Evolutionary conservation across 2,888 invertebrate genomes (phyloP), one percentile per base, ranked within the genome.

Genomic region (Epinotia brunnichana): DNA sequence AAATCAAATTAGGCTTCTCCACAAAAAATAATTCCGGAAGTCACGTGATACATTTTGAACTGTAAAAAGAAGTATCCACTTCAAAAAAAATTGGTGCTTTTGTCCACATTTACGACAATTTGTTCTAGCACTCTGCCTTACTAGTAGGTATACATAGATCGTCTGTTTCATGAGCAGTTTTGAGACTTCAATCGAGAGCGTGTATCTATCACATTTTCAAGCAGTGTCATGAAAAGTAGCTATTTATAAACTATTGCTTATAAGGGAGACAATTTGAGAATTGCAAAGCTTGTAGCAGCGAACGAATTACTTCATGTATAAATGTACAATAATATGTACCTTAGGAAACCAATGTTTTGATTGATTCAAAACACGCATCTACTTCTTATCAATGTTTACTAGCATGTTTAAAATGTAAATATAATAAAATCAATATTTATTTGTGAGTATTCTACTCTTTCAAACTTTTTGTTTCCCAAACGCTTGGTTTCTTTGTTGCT

Each of bases 331-430:
- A n/a, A n/a, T 29, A 62, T 62, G 21, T 53, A 53, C 4, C n/a
- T 3, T 48, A 62, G n/a, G n/a, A n/a, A n/a, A 24, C 48, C 15
- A 48, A 53, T 53, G 13, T 66, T 56, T 39, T 53, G 15, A 54
- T 41, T 39, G 21, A 41, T 41, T 56, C 48, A 56, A 54, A 53
- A 41, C 39, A 66, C 5, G 54, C 54, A 54, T 41, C 15, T 39
- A 66, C 24, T 41, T 66, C 56, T 56, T 54, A 56, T 41, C 66
- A 54, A 54, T 64, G 63, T 63, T 51, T 29, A 63, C 63, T 63
- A 51, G 63, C 51, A 35, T 51, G 53, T 54, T 64, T 9, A 53
- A 63, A 63, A 53, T 64, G 64, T 64, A 54, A 53, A 54, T 64
- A 64, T 53, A 64, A 64, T 64, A 64, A 53, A 64, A 10, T 35